Evolutionary conservation across 2,113 vertebrate genomes (phyloP).

Genomic region (Eupsittula cactorum): DNA sequence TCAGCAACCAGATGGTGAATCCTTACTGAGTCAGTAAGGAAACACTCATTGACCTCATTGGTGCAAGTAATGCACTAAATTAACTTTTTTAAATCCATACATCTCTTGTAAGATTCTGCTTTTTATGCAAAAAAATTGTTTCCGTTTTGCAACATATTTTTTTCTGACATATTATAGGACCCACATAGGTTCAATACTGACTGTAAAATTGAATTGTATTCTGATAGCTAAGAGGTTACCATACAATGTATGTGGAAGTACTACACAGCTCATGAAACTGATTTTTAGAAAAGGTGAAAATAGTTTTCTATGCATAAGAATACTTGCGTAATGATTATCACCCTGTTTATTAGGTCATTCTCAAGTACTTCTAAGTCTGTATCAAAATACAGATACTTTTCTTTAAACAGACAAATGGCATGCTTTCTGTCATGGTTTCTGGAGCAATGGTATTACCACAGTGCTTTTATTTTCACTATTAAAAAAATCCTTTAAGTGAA

Average conservation of each 20-base stretch:
- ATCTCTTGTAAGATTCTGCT: background rate
- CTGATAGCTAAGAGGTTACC: background rate
- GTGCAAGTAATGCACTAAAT: background rate
- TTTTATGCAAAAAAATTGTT: background rate
- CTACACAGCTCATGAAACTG: background rate
- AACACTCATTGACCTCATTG: background rate
- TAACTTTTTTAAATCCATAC: background rate
- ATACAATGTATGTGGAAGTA: background rate
- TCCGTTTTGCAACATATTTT: background rate
- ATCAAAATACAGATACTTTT: background rate
- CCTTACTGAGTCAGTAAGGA: background rate
- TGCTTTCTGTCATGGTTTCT: background rate
- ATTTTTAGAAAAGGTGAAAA: background rate
- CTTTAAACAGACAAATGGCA: background rate
- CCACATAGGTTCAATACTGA: background rate
- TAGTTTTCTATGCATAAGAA: background rate
- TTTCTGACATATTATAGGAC: background rate
- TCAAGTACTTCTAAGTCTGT: background rate
- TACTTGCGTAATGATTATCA: background rate
- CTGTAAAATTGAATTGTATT: background rate
- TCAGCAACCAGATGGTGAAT: background rate
- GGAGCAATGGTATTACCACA: background rate
- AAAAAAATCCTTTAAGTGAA: conserved; percentile 29
- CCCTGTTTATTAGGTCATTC: background rate
- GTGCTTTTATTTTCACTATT: background rate